Conservation (phyloP, 2,113 vertebrate species). For the Hucho hucho region DNA sequence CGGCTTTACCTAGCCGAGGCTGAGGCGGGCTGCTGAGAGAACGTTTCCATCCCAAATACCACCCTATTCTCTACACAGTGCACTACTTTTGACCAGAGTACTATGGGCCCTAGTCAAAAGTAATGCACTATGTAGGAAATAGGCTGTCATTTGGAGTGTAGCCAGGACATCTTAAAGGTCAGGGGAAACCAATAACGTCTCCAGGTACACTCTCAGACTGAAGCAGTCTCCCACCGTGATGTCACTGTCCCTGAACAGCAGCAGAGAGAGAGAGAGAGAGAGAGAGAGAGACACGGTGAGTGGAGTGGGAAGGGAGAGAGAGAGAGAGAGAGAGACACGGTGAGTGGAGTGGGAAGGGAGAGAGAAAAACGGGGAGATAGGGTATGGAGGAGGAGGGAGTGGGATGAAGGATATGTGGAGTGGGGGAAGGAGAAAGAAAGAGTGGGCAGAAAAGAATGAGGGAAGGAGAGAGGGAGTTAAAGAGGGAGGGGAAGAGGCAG, state of each 20-base stretch:
- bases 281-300: not conserved
- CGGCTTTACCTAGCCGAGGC: not conserved
- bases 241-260: slow-evolving; percentile 4
- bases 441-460: not conserved
- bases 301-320: not conserved
- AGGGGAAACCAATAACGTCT: not conserved
- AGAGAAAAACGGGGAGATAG: too few relatives aligned
- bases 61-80: too few relatives aligned
- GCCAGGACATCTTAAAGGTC: not conserved
- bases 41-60: too few relatives aligned
- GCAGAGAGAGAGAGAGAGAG: not conserved
- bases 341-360: too few relatives aligned
- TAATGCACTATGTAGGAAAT: too few relatives aligned
- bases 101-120: too few relatives aligned
- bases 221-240: not conserved
- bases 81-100: too few relatives aligned
- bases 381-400: not conserved
- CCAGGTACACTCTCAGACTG: not conserved
- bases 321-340: not conserved
- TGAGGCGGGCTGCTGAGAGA: not conserved
- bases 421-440: not conserved
- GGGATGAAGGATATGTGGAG: not conserved
- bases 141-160: too few relatives aligned
- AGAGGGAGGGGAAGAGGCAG: not conserved
- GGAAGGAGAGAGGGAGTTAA: too few relatives aligned